These are phyloP conservation scores for Decapterus maruadsi DNA, from an alignment of 2,797 vertebrate genomes.

Conservation along the genomic window DNA sequence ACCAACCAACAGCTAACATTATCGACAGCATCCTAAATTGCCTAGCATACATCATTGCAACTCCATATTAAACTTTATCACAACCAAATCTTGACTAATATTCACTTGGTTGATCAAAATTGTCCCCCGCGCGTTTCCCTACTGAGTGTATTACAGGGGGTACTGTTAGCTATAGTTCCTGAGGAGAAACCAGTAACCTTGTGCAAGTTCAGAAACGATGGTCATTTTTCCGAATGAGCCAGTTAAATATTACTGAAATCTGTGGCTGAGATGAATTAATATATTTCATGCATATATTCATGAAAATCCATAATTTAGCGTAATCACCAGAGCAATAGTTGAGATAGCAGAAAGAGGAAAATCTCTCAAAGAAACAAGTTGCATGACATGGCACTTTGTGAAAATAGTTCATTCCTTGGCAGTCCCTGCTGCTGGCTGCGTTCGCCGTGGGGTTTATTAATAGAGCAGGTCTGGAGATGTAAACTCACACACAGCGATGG, in stretches of 20 bases:
- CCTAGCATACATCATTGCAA: no score
- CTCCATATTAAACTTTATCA: no score
- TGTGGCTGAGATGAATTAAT: slow-evolving; percentile 35
- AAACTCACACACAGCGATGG: slow-evolving; percentile 59
- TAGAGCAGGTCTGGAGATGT: slow-evolving; percentile 68
- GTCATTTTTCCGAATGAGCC: background rate
- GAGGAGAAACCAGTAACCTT: background rate
- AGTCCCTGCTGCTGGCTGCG: slow-evolving; percentile 55
- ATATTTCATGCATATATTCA: slow-evolving; percentile 55
- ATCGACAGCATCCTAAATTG: no score
- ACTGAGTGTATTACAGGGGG: background rate
- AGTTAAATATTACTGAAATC: slow-evolving; percentile 25
- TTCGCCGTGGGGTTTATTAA: slow-evolving; percentile 77
- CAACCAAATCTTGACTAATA: background rate
- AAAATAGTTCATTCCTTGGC: slow-evolving; percentile 70
- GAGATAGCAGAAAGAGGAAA: slow-evolving; percentile 36
- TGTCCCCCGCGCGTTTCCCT: accelerated
- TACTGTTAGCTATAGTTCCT: no score
- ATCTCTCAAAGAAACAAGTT: slow-evolving; percentile 64
- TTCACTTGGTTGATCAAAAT: background rate
- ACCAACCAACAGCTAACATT: no score
- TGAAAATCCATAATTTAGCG: slow-evolving; percentile 31
- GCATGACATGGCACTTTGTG: slow-evolving; percentile 79
- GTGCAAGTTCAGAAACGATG: background rate
- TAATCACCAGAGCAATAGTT: slow-evolving; percentile 31